Evolutionary conservation across 2,113 vertebrate genomes (phyloP).

Genomic region (Taxidea taxus): DNA sequence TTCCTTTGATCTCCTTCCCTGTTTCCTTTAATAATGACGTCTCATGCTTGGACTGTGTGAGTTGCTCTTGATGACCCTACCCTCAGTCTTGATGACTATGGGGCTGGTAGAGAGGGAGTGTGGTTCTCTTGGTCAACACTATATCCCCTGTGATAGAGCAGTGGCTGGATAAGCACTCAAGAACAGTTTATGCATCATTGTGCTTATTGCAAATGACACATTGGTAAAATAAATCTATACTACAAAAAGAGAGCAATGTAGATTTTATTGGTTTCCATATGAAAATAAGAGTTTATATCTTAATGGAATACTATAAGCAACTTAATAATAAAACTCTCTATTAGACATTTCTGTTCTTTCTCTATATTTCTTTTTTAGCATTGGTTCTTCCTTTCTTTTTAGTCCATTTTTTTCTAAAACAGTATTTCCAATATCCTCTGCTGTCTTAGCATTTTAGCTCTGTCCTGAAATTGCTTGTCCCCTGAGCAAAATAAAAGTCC

Average conservation of each 20-base stretch:
- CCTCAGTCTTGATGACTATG: neutral
- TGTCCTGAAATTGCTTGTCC: neutral
- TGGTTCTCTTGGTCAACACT: neutral
- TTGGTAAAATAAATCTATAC: neutral
- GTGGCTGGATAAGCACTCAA: neutral
- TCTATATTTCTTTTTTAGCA: neutral
- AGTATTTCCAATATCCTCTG: neutral
- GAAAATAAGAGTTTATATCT: neutral
- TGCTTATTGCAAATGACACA: neutral
- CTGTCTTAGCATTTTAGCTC: constrained; percentile 8
- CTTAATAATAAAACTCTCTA: neutral
- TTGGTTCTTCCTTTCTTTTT: neutral
- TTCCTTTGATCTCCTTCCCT: neutral
- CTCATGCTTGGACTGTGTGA: neutral
- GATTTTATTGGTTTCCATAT: neutral
- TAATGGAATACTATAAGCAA: neutral
- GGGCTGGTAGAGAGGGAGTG: neutral
- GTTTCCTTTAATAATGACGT: neutral
- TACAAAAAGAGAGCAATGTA: neutral
- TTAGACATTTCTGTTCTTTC: neutral
- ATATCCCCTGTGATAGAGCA: neutral
- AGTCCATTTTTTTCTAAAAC: neutral
- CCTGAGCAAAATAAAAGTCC: neutral
- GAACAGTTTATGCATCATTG: neutral
- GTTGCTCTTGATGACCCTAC: neutral